Base-by-base conservation (phyloP, 2,888 invertebrate species). In the Dolichomitus sp. region DNA sequence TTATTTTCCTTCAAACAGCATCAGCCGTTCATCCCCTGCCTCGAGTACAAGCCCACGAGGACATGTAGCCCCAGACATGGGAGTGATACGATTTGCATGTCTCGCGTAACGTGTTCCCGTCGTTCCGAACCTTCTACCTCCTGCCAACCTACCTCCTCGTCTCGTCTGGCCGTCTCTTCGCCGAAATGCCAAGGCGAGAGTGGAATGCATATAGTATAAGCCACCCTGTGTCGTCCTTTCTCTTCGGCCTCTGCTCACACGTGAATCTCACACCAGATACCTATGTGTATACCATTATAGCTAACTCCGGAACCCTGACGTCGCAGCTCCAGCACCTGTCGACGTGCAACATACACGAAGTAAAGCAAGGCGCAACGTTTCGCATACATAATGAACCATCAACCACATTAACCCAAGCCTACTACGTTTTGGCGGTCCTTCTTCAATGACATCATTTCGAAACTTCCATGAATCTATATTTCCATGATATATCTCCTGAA, bases 21-120 rank as follows among this genome's bases (percentile, higher is more conserved):
- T 61, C 40, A 68, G 59, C 30, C 11, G 50, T 59, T 79, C n/a
- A 70, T 33, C 52, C 33, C 57, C 65, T 66, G 57, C 66, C 59
- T 68, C 42, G 33, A 42, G 42, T 65, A 54, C 50, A 80, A 82
- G 84, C 76, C 78, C 86, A 84, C 80, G 86, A 86, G 85, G 85
- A 87, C 84, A 81, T 84, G 82, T 81, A 81, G 57, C 27, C 63
- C 50, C 81, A 74, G 88, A 87, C 83, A 87, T 87, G 86, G 87
- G 88, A 89, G 88, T 86, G 91, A 90, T 91, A 90, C 87, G 91
- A 92, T 92, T 92, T 92, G 91, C 92, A 92, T 92, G 90, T 88
- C 87, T 89, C 85, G 86, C 88, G 81, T 75, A 61, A 69, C 76
- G 69, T 61, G 76, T 69, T 77, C 76, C 59, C 40, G 76, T 87